Percentiles rank a stretch among this genome's conserved stretches.
Evolutionary conservation across 2,113 vertebrate genomes (phyloP).

Genomic region (Rhegmatorhina hoffmannsi): DNA sequence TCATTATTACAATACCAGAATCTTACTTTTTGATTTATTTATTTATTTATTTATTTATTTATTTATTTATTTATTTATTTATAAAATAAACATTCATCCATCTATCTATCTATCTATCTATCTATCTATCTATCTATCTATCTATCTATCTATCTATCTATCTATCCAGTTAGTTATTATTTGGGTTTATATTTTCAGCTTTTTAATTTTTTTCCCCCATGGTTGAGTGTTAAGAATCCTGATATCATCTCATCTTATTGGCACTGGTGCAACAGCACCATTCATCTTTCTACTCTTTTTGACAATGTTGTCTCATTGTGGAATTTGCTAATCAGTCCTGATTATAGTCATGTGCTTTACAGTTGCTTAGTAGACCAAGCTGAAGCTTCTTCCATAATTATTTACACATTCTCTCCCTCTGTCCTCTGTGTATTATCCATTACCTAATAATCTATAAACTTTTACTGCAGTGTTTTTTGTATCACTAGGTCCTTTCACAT

Average conservation of each 20-base stretch:
- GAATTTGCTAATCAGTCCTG: background rate
- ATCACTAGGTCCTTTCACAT: background rate
- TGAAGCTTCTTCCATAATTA: background rate
- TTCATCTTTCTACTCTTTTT: background rate
- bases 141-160: too few species aligned
- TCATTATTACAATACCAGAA: background rate
- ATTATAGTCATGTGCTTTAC: background rate
- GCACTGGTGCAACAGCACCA: background rate
- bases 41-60: too few species aligned
- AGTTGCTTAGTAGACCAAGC: background rate
- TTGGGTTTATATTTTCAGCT: background rate
- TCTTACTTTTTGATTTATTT: background rate
- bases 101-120: too few species aligned
- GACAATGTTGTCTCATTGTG: background rate
- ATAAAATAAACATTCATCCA: too few species aligned
- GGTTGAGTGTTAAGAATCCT: background rate
- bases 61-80: background rate
- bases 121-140: too few species aligned
- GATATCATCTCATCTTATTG: background rate
- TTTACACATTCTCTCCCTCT: background rate
- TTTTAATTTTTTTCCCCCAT: background rate
- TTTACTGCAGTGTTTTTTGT: background rate
- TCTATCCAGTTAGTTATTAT: too few species aligned
- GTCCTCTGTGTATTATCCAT: background rate
- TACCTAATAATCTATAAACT: background rate